phyloP scores from a whole-genome alignment of 2,797 vertebrate species.

The Okamejei kenojei region DNA sequence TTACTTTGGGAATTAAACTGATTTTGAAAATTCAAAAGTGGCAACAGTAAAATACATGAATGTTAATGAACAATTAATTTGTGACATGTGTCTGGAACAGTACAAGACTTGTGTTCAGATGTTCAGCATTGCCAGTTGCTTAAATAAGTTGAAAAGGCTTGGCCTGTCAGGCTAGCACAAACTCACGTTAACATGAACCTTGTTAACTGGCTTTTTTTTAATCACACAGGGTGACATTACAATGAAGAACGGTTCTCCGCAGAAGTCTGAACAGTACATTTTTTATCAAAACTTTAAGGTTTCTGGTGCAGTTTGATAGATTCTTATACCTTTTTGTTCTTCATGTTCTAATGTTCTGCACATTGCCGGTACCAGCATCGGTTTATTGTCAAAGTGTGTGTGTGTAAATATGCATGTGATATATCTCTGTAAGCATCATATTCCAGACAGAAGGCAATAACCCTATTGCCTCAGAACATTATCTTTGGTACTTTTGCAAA shows the following conservation, averaged over 20 bases:
- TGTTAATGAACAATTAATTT: slow-evolving; percentile 32
- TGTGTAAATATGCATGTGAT: no score
- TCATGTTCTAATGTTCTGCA: not conserved
- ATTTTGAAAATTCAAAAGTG: slow-evolving; percentile 24
- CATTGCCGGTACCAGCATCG: not conserved
- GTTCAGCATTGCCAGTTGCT: slow-evolving; percentile 31
- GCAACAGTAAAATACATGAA: slow-evolving; percentile 28
- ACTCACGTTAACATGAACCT: not conserved
- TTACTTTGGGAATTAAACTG: slow-evolving; percentile 26
- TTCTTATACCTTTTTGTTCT: not conserved
- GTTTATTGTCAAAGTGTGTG: no score
- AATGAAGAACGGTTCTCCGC: not conserved
- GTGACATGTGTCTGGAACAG: slow-evolving; percentile 14
- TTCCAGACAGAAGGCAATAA: not conserved
- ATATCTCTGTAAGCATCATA: not conserved
- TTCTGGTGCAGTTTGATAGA: not conserved
- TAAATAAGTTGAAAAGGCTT: not conserved
- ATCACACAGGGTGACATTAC: not conserved
- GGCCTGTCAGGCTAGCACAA: not conserved
- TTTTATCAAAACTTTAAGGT: not conserved
- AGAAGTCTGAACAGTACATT: not conserved
- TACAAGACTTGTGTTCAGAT: slow-evolving; percentile 28
- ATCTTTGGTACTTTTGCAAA: not conserved
- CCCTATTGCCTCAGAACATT: not conserved
- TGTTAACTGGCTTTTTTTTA: slow-evolving; percentile 4